Base-by-base conservation (phyloP, 2,797 vertebrate genomes). In the Dipus sagitta region DNA sequence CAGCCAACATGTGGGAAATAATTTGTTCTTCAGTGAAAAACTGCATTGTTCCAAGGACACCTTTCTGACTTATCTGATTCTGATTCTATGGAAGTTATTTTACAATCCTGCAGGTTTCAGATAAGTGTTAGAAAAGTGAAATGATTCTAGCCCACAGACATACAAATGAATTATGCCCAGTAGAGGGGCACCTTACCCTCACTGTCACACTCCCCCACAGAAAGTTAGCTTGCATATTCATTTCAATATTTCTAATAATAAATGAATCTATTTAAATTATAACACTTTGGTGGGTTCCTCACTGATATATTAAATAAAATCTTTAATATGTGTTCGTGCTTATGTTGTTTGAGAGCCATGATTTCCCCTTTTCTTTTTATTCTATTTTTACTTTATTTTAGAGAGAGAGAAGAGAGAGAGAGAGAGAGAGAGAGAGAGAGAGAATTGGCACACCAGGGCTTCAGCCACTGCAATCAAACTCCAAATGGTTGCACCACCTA, bases 41-140 rank as follows among this genome's bases (percentile, higher is more conserved):
- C 28, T 67, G 26, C 47, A 23, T 32, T 67, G 74, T 52, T n/a
- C 28, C 30, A 10, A 42, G 24, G 32, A 47, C 10, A 84, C 18
- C 26, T 87, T 91, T 76, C 62, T 47, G 65, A 17, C 4, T 84
- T 92, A 78, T 88, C 67, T 15, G 23, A 88, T 88, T 88, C 58
- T 28, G 30, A 76, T 70, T 77, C 64, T 77, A 26, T 17, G 18
- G 9, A 28, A 86, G 32, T 24, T 58, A 34, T 76, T 68, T 90
- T 86, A 60, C 34, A 85, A 34, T 81, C 74, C n/a, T 65, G n/a
- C 47, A 30, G 52, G 14, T 38, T 86, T 70, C 78, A 71, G 34
- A 86, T 90, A 81, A 90, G 26, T 86, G 71, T 76, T 58, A 76
- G 26, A 26, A 62, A 42, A 71, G 30, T 15, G 12, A 77, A 76